phyloP scores from a whole-genome alignment of 2,888 invertebrate genomes.

The Andrena bucephala region DNA sequence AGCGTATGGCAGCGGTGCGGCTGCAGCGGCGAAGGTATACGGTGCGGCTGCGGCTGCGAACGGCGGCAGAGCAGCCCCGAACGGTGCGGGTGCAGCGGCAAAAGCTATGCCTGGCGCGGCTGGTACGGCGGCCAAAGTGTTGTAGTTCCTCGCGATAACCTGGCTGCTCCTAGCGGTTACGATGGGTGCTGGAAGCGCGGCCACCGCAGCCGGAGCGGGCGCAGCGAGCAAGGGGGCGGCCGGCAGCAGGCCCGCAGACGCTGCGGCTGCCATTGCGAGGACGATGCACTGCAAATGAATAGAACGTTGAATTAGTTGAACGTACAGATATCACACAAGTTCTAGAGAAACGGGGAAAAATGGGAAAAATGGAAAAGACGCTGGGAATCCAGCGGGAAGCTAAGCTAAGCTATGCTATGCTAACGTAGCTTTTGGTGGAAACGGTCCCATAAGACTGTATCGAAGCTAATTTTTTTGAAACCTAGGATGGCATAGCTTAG shows the following conservation, averaged over 20 bases:
- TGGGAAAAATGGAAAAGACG: neutral
- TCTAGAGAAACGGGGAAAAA: neutral
- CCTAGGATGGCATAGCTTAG: too few relatives aligned
- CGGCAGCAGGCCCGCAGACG: slow-evolving; percentile 81
- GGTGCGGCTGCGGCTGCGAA: slow-evolving; percentile 55
- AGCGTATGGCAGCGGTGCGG: slow-evolving; percentile 79
- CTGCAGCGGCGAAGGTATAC: slow-evolving; percentile 80
- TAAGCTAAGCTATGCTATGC: too few relatives aligned
- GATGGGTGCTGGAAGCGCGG: slow-evolving; percentile 85
- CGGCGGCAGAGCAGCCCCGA: slow-evolving; percentile 68
- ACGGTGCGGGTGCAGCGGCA: slow-evolving; percentile 83
- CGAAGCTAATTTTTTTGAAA: too few relatives aligned
- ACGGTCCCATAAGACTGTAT: too few relatives aligned
- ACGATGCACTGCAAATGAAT: slow-evolving; percentile 78
- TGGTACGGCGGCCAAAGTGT: slow-evolving; percentile 86
- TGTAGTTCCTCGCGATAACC: slow-evolving; percentile 88
- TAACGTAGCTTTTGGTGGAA: too few relatives aligned
- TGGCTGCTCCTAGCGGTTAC: slow-evolving; percentile 90
- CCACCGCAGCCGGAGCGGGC: slow-evolving; percentile 69
- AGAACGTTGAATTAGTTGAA: slow-evolving; percentile 35
- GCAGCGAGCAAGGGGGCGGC: slow-evolving; percentile 76
- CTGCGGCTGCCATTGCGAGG: slow-evolving; percentile 83
- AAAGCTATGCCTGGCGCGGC: slow-evolving; percentile 84
- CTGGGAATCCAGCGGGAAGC: too few relatives aligned
- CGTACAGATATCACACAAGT: neutral